Conservation (phyloP, 2,888 invertebrate species). For the Melanostoma mellinum region DNA sequence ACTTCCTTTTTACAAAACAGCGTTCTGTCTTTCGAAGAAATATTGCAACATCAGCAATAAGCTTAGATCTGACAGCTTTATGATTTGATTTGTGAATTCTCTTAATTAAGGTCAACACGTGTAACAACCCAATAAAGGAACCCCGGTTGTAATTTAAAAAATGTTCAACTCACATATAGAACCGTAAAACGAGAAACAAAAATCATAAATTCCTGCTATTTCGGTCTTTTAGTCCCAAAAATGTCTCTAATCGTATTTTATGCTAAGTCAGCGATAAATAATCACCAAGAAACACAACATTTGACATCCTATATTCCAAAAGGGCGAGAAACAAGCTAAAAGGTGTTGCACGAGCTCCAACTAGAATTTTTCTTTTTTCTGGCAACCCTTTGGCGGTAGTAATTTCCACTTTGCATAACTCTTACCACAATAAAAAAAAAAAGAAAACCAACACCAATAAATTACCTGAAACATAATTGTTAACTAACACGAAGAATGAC, state of each 20-base stretch:
- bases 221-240: no score
- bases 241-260: not conserved
- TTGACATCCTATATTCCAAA: not conserved
- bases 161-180: no score
- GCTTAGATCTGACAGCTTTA: no score
- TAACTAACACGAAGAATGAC: constrained; percentile 47
- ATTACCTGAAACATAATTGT: constrained; percentile 53
- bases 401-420: constrained; percentile 30
- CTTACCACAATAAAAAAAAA: not conserved
- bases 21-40: no score
- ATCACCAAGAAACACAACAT: constrained; percentile 9
- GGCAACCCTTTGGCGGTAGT: constrained; percentile 29
- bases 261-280: not conserved
- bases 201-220: no score
- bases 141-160: no score
- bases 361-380: constrained; percentile 17
- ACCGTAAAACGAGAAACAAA: no score
- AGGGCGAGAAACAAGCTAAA: not conserved
- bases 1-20: no score
- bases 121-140: no score
- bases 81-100: no score
- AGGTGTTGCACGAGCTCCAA: constrained; percentile 46
- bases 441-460: constrained; percentile 13
- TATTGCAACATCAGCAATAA: no score
- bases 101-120: no score